Conservation (phyloP, 2,113 vertebrate genomes). For the Engraulis encrasicolus region DNA sequence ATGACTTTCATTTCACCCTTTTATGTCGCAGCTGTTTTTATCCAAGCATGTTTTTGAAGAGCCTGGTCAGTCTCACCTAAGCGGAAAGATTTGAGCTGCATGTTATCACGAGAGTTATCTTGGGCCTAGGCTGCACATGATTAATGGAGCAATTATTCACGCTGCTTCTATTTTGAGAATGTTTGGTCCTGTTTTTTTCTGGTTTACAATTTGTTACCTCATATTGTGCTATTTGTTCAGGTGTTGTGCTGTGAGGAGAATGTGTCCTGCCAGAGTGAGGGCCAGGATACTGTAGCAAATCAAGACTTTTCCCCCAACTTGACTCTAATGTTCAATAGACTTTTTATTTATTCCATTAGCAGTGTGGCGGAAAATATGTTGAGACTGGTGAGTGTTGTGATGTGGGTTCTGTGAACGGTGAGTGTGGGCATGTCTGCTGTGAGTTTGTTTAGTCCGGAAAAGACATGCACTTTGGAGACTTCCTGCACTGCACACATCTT, state of each 20-base stretch:
- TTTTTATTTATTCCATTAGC: no score
- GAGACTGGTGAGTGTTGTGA: not conserved
- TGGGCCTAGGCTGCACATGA: constrained; percentile 28
- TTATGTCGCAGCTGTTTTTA: constrained; percentile 61
- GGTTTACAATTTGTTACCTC: constrained; percentile 44
- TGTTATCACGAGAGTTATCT: constrained; percentile 42
- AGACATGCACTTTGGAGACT: not conserved
- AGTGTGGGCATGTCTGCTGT: not conserved
- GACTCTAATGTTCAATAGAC: constrained; percentile 43
- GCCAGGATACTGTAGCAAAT: constrained; percentile 59
- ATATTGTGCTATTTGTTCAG: constrained; percentile 59
- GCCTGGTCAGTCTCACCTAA: constrained; percentile 43
- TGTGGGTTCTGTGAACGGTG: not conserved
- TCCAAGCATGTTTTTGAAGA: constrained; percentile 63
- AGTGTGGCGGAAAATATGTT: no score
- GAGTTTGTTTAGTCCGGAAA: not conserved
- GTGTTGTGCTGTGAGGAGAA: constrained; percentile 40
- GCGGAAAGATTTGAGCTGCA: constrained; percentile 28
- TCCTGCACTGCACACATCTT: not conserved
- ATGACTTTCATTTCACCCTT: constrained; percentile 55
- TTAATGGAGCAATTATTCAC: constrained; percentile 47
- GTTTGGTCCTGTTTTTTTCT: constrained; percentile 50
- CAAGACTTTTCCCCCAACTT: constrained; percentile 59
- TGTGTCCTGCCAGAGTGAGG: constrained; percentile 36
- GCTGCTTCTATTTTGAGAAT: constrained; percentile 49